Evolutionary conservation across 2,797 vertebrate species (phyloP).

Genomic region (Manis crassicaudata): DNA sequence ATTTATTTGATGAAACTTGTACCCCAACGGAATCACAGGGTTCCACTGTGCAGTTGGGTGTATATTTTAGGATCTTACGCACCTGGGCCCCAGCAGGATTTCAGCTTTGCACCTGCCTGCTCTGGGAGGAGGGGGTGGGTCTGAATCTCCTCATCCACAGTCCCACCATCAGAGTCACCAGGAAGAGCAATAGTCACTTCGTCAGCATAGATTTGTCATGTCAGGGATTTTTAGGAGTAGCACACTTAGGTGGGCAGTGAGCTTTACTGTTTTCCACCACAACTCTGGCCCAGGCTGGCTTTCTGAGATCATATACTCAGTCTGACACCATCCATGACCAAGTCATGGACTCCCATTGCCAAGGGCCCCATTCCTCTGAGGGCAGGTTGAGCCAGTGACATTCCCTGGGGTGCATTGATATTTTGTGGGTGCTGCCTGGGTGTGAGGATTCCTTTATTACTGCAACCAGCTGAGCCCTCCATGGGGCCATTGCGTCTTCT

Average conservation of each 20-base stretch:
- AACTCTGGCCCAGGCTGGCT: neutral
- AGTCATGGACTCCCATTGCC: neutral
- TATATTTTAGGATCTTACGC: slow-evolving; percentile 59
- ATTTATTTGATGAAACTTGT: slow-evolving; percentile 56
- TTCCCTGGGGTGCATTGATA: neutral
- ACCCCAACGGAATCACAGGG: too few species aligned
- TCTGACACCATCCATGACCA: neutral
- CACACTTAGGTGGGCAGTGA: neutral
- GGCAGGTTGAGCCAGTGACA: neutral
- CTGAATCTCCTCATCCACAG: neutral
- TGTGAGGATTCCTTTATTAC: neutral
- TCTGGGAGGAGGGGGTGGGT: neutral
- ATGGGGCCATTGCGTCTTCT: neutral
- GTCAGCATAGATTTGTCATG: neutral
- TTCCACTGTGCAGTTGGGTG: slow-evolving; percentile 46
- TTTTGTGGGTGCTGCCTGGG: neutral
- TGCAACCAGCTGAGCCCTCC: neutral
- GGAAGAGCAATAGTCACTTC: neutral
- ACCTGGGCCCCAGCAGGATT: neutral
- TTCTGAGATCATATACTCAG: neutral
- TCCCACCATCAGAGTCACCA: neutral
- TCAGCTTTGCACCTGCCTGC: neutral
- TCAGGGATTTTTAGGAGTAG: neutral
- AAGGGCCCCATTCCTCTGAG: neutral
- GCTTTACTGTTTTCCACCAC: neutral